A percentile compares a stretch with the other conserved stretches of the same genome.
Evolutionary conservation across 2,888 invertebrate genomes (phyloP).

Genomic region (Belgica antarctica): DNA sequence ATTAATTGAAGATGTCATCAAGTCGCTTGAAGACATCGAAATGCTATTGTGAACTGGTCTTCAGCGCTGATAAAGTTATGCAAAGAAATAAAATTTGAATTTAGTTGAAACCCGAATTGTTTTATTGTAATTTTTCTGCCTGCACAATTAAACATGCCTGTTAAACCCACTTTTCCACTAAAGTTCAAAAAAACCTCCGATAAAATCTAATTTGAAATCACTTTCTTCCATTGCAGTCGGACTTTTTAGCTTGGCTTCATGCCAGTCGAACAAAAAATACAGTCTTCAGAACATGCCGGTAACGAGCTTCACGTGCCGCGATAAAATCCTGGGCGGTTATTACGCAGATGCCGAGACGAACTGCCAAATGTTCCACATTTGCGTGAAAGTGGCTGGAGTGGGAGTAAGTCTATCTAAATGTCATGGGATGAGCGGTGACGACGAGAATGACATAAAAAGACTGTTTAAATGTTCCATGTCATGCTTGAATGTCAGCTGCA

Average conservation of each 20-base stretch:
- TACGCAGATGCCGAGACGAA: constrained; percentile 83
- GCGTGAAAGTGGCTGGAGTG: constrained; percentile 78
- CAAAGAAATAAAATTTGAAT: constrained; percentile 15
- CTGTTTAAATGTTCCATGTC: no score
- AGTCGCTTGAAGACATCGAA: constrained; percentile 27
- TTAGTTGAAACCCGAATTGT: no score
- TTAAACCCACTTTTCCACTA: no score
- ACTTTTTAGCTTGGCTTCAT: constrained; percentile 53
- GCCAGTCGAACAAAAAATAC: constrained; percentile 57
- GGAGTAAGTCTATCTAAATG: constrained; percentile 57
- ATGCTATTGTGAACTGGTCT: constrained; percentile 17
- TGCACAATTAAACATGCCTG: no score
- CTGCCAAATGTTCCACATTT: constrained; percentile 87
- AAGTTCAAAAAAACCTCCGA: no score
- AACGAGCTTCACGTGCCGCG: constrained; percentile 71
- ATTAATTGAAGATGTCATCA: constrained; percentile 40
- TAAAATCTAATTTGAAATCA: background rate
- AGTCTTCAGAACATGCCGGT: constrained; percentile 62
- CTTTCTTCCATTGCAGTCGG: constrained; percentile 15
- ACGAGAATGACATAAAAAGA: background rate
- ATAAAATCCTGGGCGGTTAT: constrained; percentile 82
- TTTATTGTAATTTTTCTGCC: no score
- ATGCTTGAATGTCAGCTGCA: constrained; percentile 25
- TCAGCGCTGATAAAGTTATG: background rate
- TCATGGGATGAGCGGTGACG: background rate